Evolutionary conservation across 37 sponge, comb jelly and placozoan genomes (phyloP).

Genomic region (Cladorhizidae sp.): DNA sequence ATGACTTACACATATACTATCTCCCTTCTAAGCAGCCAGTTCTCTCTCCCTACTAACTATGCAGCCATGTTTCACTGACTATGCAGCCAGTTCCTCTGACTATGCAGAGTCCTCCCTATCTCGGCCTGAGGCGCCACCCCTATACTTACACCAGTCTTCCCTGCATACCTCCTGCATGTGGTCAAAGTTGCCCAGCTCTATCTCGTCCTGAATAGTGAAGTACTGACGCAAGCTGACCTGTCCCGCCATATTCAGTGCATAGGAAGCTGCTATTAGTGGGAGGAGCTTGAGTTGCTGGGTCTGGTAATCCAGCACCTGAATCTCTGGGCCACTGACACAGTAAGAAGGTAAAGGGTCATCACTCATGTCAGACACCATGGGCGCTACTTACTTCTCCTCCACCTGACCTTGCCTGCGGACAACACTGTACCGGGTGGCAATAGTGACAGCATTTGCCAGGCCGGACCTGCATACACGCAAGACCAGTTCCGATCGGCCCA

Average conservation of each 20-base stretch:
- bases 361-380: not conserved
- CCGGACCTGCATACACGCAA: not conserved
- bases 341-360: not conserved
- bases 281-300: constrained; percentile 91
- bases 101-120: no score
- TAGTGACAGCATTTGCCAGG: constrained; percentile 79
- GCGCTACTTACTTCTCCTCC: constrained; percentile 57
- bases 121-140: no score
- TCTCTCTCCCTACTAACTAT: no score
- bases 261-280: constrained; percentile 81
- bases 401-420: constrained; percentile 85
- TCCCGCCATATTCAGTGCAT: constrained; percentile 63
- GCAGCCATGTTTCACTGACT: no score
- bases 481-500: constrained; percentile 65
- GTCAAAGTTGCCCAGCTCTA: constrained; percentile 72
- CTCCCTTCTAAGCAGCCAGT: no score
- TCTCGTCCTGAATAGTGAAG: constrained; percentile 27
- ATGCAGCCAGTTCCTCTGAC: no score
- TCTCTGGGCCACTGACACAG: constrained; percentile 56
- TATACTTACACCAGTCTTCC: no score
- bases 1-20: no score
- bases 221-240: constrained; percentile 62
- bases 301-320: constrained; percentile 86
- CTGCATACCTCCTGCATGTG: constrained; percentile 80
- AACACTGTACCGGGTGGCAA: constrained; percentile 89